Conservation (phyloP, 2,113 vertebrate genomes). For the Alosa alosa region DNA sequence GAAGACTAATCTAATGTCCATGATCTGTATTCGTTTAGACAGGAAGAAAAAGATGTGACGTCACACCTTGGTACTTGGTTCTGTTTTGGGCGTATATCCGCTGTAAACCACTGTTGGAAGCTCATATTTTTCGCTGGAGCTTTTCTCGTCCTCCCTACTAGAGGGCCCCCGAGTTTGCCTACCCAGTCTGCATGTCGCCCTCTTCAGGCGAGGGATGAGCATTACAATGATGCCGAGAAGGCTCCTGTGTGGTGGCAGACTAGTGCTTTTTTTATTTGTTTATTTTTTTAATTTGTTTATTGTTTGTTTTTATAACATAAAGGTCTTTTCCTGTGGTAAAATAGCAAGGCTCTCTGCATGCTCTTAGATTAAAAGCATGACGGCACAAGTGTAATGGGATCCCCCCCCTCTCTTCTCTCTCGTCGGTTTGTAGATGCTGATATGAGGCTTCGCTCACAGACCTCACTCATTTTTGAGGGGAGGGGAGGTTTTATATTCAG, state of each 20-base stretch:
- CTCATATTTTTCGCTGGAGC: neutral
- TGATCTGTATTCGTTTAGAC: neutral
- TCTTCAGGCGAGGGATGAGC: neutral
- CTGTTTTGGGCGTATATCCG: neutral
- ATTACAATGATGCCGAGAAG: neutral
- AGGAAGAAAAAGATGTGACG: neutral
- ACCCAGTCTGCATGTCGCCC: neutral
- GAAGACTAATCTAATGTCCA: too few species aligned
- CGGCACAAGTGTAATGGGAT: neutral
- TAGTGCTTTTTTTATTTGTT: neutral
- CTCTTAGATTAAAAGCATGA: neutral
- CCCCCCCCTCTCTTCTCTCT: neutral
- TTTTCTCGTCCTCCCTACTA: neutral
- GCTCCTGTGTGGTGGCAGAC: neutral
- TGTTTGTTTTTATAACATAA: neutral
- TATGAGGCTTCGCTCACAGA: neutral
- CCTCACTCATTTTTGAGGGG: neutral
- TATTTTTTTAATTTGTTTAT: too few species aligned
- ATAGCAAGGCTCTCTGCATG: conserved; percentile 1
- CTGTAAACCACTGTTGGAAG: neutral
- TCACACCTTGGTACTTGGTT: neutral
- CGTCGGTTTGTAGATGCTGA: neutral
- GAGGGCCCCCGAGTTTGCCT: neutral
- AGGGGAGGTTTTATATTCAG: neutral
- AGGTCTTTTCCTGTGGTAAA: neutral